phyloP scores from a whole-genome alignment of 2,888 invertebrate species.

The Pogonocherus hispidulus region DNA sequence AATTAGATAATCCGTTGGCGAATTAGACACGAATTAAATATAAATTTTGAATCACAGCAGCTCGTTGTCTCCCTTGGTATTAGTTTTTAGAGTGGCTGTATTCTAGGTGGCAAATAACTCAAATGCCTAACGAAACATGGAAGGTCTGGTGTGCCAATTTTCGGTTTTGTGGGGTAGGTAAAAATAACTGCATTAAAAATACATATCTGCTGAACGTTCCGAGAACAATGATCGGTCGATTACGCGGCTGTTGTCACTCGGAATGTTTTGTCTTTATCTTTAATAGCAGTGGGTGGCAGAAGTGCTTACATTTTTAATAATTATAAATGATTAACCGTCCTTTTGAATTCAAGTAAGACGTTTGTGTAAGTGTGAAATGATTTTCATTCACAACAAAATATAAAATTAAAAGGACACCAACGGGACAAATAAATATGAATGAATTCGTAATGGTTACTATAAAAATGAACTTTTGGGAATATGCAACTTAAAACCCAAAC shows the following conservation, averaged over 20 bases:
- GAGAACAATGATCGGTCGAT: constrained; percentile 3
- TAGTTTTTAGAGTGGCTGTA: constrained; percentile 7
- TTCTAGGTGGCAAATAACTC: constrained; percentile 21
- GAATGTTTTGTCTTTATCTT: constrained; percentile 1
- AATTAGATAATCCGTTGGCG: background rate
- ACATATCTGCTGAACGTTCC: constrained; percentile 8
- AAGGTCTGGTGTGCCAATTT: constrained; percentile 37
- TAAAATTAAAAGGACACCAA: too few relatives aligned
- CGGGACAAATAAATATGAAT: too few relatives aligned
- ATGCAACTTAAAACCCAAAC: too few relatives aligned
- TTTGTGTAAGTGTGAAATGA: too few relatives aligned
- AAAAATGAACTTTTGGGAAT: too few relatives aligned
- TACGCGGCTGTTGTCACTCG: background rate
- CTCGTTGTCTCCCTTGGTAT: background rate
- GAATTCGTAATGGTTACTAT: too few relatives aligned
- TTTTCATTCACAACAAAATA: too few relatives aligned
- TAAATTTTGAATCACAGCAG: background rate
- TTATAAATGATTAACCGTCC: background rate
- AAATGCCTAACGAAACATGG: constrained; percentile 21
- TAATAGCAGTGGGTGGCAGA: background rate
- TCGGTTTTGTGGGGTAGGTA: constrained; percentile 31
- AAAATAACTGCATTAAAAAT: constrained; percentile 37
- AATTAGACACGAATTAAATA: constrained; percentile 1
- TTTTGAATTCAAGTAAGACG: too few relatives aligned
- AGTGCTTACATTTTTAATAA: background rate